Percentiles rank a stretch among this genome's conserved stretches.
phyloP scores from a whole-genome alignment of 2,888 invertebrate genomes.

The Platynereis dumerilii region DNA sequence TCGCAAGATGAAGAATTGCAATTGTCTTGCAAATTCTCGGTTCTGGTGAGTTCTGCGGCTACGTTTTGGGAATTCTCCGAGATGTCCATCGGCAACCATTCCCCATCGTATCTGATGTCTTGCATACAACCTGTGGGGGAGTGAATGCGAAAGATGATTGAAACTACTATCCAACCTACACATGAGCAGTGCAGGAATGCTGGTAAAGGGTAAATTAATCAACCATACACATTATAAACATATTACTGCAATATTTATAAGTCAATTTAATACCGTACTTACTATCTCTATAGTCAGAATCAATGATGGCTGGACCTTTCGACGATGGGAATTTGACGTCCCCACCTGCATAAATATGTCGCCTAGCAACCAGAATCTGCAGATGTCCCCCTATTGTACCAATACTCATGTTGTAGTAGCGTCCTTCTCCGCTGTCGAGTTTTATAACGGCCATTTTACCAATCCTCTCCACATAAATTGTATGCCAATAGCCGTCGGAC shows the following conservation, averaged over 20 bases:
- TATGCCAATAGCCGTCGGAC: conserved; percentile 97
- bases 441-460: conserved; percentile 92
- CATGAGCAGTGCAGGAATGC: too few relatives aligned
- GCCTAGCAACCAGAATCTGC: conserved; percentile 35
- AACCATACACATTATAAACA: too few relatives aligned
- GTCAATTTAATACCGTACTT: conserved; percentile 10
- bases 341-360: conserved; percentile 39
- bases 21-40: conserved; percentile 34
- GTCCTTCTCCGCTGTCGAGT: conserved; percentile 92
- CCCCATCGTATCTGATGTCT: conserved; percentile 88
- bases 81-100: conserved; percentile 81
- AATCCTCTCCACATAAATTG: conserved; percentile 86
- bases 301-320: conserved; percentile 36
- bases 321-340: conserved; percentile 38
- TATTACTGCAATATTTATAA: too few relatives aligned
- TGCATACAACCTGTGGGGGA: conserved; percentile 72
- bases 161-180: too few relatives aligned
- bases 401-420: conserved; percentile 51
- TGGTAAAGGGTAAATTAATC: too few relatives aligned
- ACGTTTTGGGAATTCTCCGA: conserved; percentile 59
- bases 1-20: conserved; percentile 36
- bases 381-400: conserved; percentile 64
- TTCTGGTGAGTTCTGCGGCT: conserved; percentile 31
- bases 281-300: conserved; percentile 38
- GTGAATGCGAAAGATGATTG: too few relatives aligned